Evolutionary conservation across 2,797 vertebrate species (phyloP), one percentile per base, ranked within the genome.

Genomic region (Ptychobarbus kaznakovi): DNA sequence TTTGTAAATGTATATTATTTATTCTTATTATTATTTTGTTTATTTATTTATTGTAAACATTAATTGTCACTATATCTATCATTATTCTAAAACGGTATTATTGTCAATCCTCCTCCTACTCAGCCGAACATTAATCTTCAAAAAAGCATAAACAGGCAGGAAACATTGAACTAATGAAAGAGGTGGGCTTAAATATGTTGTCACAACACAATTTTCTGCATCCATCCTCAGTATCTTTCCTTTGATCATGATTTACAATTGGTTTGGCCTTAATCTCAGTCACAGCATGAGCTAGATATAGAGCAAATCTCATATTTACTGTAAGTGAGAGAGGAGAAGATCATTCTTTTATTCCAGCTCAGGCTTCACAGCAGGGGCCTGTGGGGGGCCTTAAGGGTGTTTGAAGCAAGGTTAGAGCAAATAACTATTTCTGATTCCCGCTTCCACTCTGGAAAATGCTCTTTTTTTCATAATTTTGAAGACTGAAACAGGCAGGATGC

Each of bases 191-290:
- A 63, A 44, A 46, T 73, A 58, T 73, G 65, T 69, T 53, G 35
- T 22, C 38, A 13, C 22, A 61, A 85, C 68, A 73, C 40, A 40
- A 25, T 61, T 80, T 49, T 49, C 8, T 51, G 22, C 22, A 0
- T 80, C 32, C 69, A 80, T 74, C 53, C 20, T 85, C 22, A 79
- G 38, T 35, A 28, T 68, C 49, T 38, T 32, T 80, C 69, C 32
- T 80, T 49, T 73, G 68, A 84, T 84, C 61, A 84, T 61, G 75
- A 74, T 80, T 80, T 51, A 85, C 84, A 80, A 38, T 53, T 66
- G 56, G 84, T 38, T 28, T 80, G 32, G 42, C 56, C 77, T 80
- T 85, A 85, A 85, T 80, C 56, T 74, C 28, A 53, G 56, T 40
- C 77, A 9, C 77, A 66, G 56, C 77, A 42, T 51, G 84, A 66